Conservation (phyloP, 2,113 vertebrate genomes). For the Aplodontia rufa region DNA sequence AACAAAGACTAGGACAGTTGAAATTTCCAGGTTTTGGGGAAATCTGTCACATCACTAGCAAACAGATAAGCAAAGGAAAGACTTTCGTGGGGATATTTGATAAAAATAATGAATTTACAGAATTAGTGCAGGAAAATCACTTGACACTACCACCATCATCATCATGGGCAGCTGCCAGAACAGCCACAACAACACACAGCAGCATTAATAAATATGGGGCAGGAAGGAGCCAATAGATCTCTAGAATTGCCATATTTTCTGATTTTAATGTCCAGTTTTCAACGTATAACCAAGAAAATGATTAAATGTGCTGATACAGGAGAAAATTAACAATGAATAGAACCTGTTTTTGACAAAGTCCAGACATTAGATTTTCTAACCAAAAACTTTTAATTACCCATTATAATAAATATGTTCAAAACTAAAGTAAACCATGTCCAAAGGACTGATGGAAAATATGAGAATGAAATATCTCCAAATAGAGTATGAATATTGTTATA, state of each 20-base stretch:
- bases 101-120: neutral
- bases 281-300: neutral
- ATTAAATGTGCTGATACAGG: neutral
- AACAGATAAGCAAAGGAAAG: no score
- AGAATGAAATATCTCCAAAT: neutral
- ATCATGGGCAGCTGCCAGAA: no score
- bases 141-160: no score
- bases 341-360: neutral
- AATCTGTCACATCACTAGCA: no score
- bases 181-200: neutral
- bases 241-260: neutral
- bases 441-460: neutral
- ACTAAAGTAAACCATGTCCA: neutral
- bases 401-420: neutral
- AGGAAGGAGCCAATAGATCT: no score
- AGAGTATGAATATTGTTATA: no score
- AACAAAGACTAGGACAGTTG: neutral
- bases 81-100: no score
- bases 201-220: neutral
- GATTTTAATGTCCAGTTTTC: neutral
- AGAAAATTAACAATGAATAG: no score
- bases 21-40: no score
- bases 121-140: no score
- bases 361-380: neutral
- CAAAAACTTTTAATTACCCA: neutral